phyloP scores from a whole-genome alignment of 2,888 invertebrate genomes.

The Eupeodes latifasciatus region DNA sequence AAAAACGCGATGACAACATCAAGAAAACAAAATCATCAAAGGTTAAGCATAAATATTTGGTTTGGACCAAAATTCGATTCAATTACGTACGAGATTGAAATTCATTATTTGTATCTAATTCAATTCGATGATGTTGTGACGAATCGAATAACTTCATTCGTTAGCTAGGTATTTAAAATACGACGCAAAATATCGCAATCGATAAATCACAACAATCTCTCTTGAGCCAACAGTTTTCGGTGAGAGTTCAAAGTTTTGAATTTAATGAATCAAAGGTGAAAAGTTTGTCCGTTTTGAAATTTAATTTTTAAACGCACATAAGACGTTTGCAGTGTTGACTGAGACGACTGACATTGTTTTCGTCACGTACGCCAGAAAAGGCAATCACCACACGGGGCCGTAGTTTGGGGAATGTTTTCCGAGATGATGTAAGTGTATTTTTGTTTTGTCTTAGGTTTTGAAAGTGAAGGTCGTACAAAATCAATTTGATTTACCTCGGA shows the following conservation, averaged over 20 bases:
- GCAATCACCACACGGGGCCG: background rate
- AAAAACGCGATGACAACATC: no score
- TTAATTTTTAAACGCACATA: background rate
- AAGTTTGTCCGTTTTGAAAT: slow-evolving; percentile 1
- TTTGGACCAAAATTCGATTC: background rate
- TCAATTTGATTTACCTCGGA: no score
- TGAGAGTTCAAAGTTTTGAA: background rate
- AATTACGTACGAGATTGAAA: background rate
- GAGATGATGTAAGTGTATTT: background rate
- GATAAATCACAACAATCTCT: background rate
- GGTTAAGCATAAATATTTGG: background rate
- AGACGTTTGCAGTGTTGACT: background rate
- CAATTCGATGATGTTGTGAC: background rate
- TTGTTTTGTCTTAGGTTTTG: no score
- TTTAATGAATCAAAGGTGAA: slow-evolving; percentile 25
- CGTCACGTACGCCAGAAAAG: slow-evolving; percentile 54
- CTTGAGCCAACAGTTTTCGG: no score
- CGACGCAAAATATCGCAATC: background rate
- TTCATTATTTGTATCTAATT: background rate
- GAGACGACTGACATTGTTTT: slow-evolving; percentile 48
- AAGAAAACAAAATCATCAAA: background rate
- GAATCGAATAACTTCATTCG: background rate
- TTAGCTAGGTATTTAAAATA: background rate
- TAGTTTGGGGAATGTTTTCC: background rate
- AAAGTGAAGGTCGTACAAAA: no score